phyloP scores from a whole-genome alignment of 2,113 vertebrate species.

The Castor canadensis region DNA sequence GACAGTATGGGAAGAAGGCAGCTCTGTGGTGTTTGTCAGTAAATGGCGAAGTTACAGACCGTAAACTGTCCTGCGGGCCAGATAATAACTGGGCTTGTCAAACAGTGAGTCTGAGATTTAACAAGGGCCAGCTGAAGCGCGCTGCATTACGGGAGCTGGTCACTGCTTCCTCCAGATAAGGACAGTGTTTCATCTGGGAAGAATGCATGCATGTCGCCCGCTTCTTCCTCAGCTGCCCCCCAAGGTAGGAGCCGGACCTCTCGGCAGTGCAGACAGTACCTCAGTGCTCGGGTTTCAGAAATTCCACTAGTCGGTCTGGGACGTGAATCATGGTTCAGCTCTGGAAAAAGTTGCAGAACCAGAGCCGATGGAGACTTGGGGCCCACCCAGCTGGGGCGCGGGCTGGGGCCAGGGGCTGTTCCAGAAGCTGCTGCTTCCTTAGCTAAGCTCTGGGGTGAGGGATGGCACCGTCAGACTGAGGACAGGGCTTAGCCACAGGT shows the following conservation, averaged over 20 bases:
- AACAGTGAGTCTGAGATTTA: rapidly evolving
- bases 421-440: background rate
- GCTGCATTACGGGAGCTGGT: rapidly evolving
- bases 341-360: constrained; percentile 65
- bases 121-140: background rate
- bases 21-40: background rate
- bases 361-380: constrained; percentile 15
- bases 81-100: background rate
- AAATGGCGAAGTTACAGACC: rapidly evolving
- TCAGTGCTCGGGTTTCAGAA: constrained; percentile 8
- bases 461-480: rapidly evolving
- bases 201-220: rapidly evolving
- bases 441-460: background rate
- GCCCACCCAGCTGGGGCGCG: background rate
- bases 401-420: background rate
- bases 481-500: background rate
- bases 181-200: background rate
- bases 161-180: background rate
- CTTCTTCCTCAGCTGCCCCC: background rate
- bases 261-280: background rate
- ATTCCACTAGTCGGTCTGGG: constrained; percentile 13
- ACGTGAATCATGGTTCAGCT: constrained; percentile 60
- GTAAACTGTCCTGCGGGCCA: background rate
- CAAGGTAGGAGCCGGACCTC: background rate
- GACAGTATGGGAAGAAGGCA: background rate